phyloP scores from a whole-genome alignment of 2,113 vertebrate genomes.

The Oxyruncus cristatus region DNA sequence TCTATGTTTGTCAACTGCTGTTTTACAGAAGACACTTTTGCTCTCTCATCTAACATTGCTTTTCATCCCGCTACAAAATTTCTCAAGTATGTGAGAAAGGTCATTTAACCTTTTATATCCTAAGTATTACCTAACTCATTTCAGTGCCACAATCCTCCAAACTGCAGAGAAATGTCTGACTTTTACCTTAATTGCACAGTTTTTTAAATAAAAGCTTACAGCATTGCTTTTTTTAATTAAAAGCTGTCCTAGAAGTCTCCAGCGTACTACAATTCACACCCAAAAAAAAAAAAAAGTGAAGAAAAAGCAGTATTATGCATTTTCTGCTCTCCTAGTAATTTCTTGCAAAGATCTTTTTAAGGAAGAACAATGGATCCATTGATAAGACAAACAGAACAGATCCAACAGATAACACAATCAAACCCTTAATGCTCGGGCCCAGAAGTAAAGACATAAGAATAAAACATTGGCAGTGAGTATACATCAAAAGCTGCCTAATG shows the following conservation, averaged over 20 bases:
- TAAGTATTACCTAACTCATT: not conserved
- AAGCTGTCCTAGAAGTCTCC: not conserved
- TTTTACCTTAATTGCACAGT: not conserved
- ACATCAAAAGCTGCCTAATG: conserved; percentile 7
- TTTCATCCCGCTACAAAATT: not conserved
- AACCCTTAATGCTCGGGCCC: not conserved
- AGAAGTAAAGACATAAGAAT: not conserved
- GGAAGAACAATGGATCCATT: not conserved
- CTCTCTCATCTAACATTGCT: not conserved
- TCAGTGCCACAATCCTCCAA: not conserved
- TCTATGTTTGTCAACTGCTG: not conserved
- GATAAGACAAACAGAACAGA: not conserved
- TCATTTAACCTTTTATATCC: not conserved
- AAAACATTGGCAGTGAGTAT: not conserved
- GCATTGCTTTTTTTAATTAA: not conserved
- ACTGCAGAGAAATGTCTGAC: not conserved
- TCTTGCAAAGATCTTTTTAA: not conserved
- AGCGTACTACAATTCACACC: not conserved
- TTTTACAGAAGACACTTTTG: not conserved
- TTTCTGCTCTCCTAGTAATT: not conserved
- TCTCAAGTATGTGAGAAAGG: not conserved
- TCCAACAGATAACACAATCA: not conserved
- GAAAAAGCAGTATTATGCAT: fast-evolving
- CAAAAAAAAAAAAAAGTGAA: not conserved
- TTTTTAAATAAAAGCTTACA: not conserved